phyloP scores from a whole-genome alignment of 2,888 invertebrate genomes.

The Rhagophthalmus giganteus region DNA sequence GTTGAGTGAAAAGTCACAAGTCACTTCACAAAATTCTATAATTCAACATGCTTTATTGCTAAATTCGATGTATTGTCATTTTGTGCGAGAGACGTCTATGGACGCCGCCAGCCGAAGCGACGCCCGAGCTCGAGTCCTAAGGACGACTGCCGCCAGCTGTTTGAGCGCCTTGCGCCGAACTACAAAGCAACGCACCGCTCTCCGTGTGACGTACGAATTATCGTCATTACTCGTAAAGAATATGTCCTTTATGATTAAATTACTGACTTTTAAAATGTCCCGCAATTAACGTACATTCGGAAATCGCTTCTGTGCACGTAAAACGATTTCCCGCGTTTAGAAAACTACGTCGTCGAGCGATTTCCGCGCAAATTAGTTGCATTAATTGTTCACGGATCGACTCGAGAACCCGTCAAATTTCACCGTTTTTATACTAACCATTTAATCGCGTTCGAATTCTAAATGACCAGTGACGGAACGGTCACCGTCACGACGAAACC shows the following conservation, averaged over 20 bases:
- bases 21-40: constrained; percentile 27
- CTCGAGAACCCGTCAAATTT: no score
- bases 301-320: no score
- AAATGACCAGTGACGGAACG: no score
- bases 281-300: constrained; percentile 1
- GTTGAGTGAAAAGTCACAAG: constrained; percentile 38
- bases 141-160: constrained; percentile 45
- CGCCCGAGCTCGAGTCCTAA: constrained; percentile 40
- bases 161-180: constrained; percentile 29
- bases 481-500: no score
- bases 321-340: not conserved
- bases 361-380: not conserved
- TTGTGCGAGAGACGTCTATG: constrained; percentile 40
- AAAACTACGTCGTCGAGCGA: not conserved
- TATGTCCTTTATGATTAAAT: constrained; percentile 26
- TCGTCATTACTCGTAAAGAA: constrained; percentile 23
- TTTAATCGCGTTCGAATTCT: no score
- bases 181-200: constrained; percentile 15
- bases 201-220: constrained; percentile 24
- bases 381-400: no score
- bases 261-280: constrained; percentile 4
- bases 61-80: constrained; percentile 51
- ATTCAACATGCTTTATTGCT: constrained; percentile 43
- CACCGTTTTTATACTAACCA: no score
- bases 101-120: constrained; percentile 36